Evolutionary conservation across 2,888 invertebrate species (phyloP), one percentile per base, ranked within the genome.

Genomic region (Monochamus alternatus): DNA sequence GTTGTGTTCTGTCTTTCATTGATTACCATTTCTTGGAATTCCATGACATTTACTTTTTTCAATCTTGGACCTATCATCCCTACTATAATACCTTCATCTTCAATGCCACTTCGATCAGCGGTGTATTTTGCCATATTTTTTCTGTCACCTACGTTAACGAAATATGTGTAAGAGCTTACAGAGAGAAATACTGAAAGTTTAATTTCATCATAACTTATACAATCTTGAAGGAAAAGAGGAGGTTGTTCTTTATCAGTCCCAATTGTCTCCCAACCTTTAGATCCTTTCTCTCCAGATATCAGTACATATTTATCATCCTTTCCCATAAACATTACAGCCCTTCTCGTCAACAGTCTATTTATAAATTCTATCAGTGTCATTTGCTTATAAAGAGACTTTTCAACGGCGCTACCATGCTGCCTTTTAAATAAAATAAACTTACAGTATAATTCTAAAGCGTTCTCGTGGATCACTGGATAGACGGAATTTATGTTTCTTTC

Each of bases 401-500:
- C 81, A 84, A 84, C 38, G 79, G 75, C 8, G 73, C 80, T 81
- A 32, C 86, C 87, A 77, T 80, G 74, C 9, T 85, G 78, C 55
- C 87, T 89, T 87, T 94, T 94, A 84, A 93, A 92, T 76, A 93
- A 91, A 68, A 94, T 88, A 87, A 93, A 94, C 75, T 91, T 90
- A 5, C 93, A 90, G 86, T 92, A 93, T 3, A 94, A 87, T 2
- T 91, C 87, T 3, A 94, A 78, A 8, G 92, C 92, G 67, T 92
- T 90, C 84, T 94, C 94, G 81, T 94, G 94, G 77, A 94, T 89
- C 2, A 94, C 78, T 0, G 94, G 94, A 85, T 94, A 94, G 92
- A 2, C 92, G 0, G 93, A 93, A 0, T 89, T 88, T 58, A 91
- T 90, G 79, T 91, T 91, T 75, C 86, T 88, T 76, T 84, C 83